Conservation (phyloP, 2,797 vertebrate genomes). For the Toxotes lorentzi region DNA sequence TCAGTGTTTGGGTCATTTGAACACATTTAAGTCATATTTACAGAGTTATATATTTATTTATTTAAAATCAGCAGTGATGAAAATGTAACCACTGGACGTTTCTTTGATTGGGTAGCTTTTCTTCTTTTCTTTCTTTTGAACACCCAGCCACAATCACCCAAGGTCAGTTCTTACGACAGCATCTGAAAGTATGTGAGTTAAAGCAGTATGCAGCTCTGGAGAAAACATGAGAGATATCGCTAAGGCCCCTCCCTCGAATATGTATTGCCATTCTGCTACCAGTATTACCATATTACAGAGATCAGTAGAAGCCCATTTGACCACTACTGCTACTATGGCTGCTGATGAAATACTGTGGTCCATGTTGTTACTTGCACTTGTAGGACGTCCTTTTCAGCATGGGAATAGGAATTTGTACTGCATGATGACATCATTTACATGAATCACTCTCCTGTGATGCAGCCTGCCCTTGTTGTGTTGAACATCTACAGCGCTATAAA, state of each 20-base stretch:
- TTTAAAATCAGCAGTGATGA: neutral
- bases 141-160: slow-evolving; percentile 12
- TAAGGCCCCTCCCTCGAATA: neutral
- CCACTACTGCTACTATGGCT: slow-evolving; percentile 3
- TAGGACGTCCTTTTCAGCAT: slow-evolving; percentile 39
- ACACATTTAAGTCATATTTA: neutral
- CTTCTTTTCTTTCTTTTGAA: slow-evolving; percentile 19
- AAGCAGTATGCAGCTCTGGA: neutral
- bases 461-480: slow-evolving; percentile 20
- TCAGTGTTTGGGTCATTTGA: too few species aligned
- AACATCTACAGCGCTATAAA: slow-evolving; percentile 15
- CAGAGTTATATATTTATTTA: neutral
- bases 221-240: neutral
- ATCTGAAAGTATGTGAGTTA: slow-evolving; percentile 7
- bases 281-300: neutral
- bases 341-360: slow-evolving; percentile 34
- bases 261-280: neutral
- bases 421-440: slow-evolving; percentile 68
- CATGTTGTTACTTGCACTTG: slow-evolving; percentile 13
- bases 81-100: slow-evolving; percentile 3
- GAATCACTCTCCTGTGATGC: slow-evolving; percentile 49
- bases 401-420: slow-evolving; percentile 43
- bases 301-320: slow-evolving; percentile 15
- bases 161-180: slow-evolving; percentile 24
- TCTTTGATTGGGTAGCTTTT: slow-evolving; percentile 13